These are phyloP conservation scores for Fulica atra DNA, from an alignment of 2,113 vertebrate species.

Conservation along the genomic window DNA sequence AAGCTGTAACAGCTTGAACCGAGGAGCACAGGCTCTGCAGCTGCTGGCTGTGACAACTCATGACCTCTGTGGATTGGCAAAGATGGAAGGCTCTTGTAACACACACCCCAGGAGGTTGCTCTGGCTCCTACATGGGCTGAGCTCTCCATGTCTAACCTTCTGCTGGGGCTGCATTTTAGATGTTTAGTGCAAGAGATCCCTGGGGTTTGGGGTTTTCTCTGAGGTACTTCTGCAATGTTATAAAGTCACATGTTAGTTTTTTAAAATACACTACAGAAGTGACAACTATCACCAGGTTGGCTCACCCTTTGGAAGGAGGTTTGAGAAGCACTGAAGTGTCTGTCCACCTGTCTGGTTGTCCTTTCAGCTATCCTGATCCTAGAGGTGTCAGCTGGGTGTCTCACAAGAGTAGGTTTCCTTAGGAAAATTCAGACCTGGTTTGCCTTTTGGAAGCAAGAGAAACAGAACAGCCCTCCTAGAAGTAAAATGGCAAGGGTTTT, in stretches of 20 bases:
- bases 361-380: neutral
- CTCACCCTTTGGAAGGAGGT: neutral
- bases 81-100: slow-evolving; percentile 13
- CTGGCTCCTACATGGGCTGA: neutral
- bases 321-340: neutral
- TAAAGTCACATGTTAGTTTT: neutral
- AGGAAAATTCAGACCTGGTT: neutral
- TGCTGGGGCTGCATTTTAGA: neutral
- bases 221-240: neutral
- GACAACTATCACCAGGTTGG: neutral
- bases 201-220: neutral
- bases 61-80: slow-evolving; percentile 53
- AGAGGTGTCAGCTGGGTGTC: neutral
- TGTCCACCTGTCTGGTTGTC: neutral
- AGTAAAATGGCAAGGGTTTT: neutral
- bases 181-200: neutral
- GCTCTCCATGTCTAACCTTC: neutral
- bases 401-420: neutral
- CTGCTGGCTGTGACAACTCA: slow-evolving; percentile 44
- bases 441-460: neutral
- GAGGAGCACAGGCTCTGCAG: slow-evolving; percentile 38
- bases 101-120: neutral
- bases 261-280: neutral
- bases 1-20: slow-evolving; percentile 65
- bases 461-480: neutral